Evolutionary conservation across 2,113 vertebrate species (phyloP).

Genomic region (Nibea albiflora): DNA sequence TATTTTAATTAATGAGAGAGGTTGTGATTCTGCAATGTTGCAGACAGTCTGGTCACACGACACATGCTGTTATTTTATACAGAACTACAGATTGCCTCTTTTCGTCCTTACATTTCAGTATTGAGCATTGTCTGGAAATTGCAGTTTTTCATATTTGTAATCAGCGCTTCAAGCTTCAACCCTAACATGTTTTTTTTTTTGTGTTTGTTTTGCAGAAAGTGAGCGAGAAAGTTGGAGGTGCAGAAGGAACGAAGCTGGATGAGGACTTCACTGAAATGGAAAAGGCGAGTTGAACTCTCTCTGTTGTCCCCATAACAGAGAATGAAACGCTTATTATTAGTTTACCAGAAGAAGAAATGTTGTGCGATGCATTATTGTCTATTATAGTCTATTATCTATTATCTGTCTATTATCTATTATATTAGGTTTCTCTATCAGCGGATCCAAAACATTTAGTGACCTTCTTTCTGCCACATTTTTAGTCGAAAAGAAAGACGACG

Average conservation of each 20-base stretch:
- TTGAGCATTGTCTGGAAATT: neutral
- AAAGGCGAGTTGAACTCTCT: conserved; percentile 83
- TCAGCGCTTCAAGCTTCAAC: neutral
- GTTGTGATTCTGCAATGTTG: neutral
- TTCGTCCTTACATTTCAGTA: neutral
- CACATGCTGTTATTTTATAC: neutral
- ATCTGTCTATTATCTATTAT: no score
- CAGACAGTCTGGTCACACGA: neutral
- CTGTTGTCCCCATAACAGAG: neutral
- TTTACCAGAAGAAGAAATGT: neutral
- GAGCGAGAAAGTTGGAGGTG: conserved; percentile 96
- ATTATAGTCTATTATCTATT: no score
- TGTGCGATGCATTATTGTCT: neutral
- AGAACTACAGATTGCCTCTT: neutral
- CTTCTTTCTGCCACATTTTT: no score
- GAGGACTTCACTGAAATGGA: conserved; percentile 98
- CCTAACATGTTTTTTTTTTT: conserved; percentile 14
- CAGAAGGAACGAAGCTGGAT: conserved; percentile 96
- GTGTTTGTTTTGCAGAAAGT: conserved; percentile 88
- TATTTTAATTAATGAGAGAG: conserved; percentile 1
- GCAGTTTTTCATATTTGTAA: neutral
- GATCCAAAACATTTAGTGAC: neutral
- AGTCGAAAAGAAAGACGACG: neutral
- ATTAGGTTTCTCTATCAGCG: neutral
- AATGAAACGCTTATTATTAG: neutral